Evolutionary conservation across 64 coral and sea anemone genomes (phyloP).

Genomic region (Pocillopora verrucosa): DNA sequence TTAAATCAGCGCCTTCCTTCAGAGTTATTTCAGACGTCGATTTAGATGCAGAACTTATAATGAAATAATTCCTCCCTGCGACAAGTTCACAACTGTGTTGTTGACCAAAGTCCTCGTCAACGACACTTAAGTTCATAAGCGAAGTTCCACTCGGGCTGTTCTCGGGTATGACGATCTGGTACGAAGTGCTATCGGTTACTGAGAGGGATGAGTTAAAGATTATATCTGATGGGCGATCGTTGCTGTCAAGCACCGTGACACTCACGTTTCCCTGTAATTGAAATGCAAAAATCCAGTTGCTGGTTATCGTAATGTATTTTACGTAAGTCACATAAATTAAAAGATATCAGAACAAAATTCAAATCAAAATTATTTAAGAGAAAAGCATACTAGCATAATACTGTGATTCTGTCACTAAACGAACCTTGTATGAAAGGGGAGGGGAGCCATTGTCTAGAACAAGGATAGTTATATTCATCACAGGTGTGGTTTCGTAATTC

Average conservation of each 20-base stretch:
- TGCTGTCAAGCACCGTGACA: conserved; percentile 63
- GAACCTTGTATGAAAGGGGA: conserved; percentile 39
- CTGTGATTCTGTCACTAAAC: neutral
- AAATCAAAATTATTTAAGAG: too few relatives aligned
- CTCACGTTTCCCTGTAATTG: neutral
- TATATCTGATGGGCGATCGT: conserved; percentile 69
- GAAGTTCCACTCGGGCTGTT: conserved; percentile 70
- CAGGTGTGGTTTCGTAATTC: conserved; percentile 52
- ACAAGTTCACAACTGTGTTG: conserved; percentile 60
- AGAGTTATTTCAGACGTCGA: conserved; percentile 59
- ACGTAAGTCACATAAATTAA: neutral
- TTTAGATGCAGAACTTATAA: neutral
- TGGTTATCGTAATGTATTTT: neutral
- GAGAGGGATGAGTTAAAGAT: conserved; percentile 22
- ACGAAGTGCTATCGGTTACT: neutral
- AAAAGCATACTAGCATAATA: neutral
- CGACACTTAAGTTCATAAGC: conserved; percentile 62
- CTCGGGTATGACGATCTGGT: conserved; percentile 56
- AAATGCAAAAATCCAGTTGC: neutral
- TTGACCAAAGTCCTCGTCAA: conserved; percentile 74
- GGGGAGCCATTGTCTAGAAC: conserved; percentile 48
- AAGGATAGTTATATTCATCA: conserved; percentile 21
- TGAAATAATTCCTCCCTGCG: conserved; percentile 51
- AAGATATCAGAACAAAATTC: too few relatives aligned
- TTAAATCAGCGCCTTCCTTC: conserved; percentile 49